Base-by-base conservation (phyloP, 2,888 invertebrate genomes). In the Drosophila atroscutellata region DNA sequence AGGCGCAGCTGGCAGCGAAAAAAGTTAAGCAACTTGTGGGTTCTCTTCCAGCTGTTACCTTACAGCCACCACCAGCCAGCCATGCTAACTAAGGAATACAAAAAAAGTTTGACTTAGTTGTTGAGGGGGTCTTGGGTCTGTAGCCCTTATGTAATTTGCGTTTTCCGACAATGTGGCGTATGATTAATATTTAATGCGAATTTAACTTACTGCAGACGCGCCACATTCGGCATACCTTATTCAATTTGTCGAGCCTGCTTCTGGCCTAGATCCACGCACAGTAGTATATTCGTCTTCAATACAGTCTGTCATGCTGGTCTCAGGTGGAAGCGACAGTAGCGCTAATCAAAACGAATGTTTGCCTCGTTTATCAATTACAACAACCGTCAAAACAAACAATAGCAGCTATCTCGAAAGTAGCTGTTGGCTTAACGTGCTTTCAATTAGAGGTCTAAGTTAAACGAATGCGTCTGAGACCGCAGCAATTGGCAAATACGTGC, bases 341-440 rank as follows among this genome's bases (percentile, higher is more conserved):
- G 45, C 62, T 84, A 84, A 85, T 87, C 77, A 77, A 82, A 85
- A 72, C 58, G 59, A 73, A 86, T 89, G 80, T 49, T 50, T 36
- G 42, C 52, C 51, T 71, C 77, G 69, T 89, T 85, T 75, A 88
- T 82, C 88, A 89, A 89, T 85, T 82, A 82, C 69, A 64, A 57
- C 42, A 68, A 58, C 61, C n/a, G 20, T 20, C 28, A 28, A 62
- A 39, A 28, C 15, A 37, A 55, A 65, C 51, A 76, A 42, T 18
- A 49, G 30, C 49, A 50, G 37, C 34, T 47, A 3, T 58, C 49
- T 45, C 34, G 56, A 61, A 20, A 56, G 28, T 28, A 56, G 15
- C 52, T 58, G 57, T 56, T 49, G 51, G 49, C 75, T 63, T 63
- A 71, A 88, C 73, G 79, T 79, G 73, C 73, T 78, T 60, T 68